Evolutionary conservation across 2,888 invertebrate genomes (phyloP).

Genomic region (Drosophila rellima): DNA sequence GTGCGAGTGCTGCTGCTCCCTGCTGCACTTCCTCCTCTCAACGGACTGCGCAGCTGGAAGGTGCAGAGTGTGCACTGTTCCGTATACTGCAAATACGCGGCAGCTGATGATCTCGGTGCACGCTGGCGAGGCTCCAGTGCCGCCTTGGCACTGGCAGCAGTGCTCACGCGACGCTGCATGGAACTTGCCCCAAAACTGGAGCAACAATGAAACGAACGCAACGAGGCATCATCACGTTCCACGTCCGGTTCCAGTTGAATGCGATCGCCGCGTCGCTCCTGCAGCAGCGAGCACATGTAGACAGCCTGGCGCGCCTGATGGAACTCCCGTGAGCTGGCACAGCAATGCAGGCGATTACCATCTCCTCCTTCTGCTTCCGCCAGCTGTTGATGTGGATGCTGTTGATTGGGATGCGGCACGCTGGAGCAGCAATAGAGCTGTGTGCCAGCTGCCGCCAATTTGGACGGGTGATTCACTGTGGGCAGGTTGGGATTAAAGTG

Average conservation of each 20-base stretch:
- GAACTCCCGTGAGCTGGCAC: conserved; percentile 85
- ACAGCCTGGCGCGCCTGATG: conserved; percentile 84
- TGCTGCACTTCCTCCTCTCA: conserved; percentile 45
- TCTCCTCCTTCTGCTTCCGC: conserved; percentile 55
- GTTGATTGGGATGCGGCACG: conserved; percentile 83
- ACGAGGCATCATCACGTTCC: conserved; percentile 20
- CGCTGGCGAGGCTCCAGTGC: conserved; percentile 70
- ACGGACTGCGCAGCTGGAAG: conserved; percentile 83
- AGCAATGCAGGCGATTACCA: conserved; percentile 84
- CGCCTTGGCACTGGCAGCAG: conserved; percentile 75
- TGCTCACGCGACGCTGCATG: conserved; percentile 78
- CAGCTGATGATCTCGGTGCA: conserved; percentile 35
- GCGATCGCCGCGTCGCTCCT: conserved; percentile 83
- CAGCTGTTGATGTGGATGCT: conserved; percentile 20
- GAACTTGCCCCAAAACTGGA: conserved; percentile 84
- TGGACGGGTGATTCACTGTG: conserved; percentile 79
- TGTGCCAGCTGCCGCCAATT: conserved; percentile 51
- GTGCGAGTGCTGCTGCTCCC: conserved; percentile 61
- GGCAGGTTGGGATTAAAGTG: conserved; percentile 66
- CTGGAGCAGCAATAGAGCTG: conserved; percentile 85
- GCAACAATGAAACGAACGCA: conserved; percentile 85
- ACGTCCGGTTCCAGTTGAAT: conserved; percentile 46
- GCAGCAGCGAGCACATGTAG: conserved; percentile 87
- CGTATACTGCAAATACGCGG: conserved; percentile 83
- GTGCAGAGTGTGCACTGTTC: conserved; percentile 86